Base-by-base conservation (phyloP, 2,888 invertebrate species). In the Drosophila stalkeri region DNA sequence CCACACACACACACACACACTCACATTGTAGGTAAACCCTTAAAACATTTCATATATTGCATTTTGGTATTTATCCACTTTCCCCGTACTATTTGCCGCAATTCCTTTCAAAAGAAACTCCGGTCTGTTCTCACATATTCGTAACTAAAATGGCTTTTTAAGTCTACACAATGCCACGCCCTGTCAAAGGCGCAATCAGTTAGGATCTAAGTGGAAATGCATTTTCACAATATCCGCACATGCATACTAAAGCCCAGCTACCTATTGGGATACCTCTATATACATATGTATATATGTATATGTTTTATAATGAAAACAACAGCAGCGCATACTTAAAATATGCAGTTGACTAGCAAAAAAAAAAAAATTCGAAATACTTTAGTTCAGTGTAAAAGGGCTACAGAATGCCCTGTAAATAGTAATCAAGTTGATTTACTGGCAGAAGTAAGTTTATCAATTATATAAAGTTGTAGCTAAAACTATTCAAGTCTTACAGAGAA, bases 141-240 rank as follows among this genome's bases (percentile, higher is more conserved):
- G 64, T 61, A 56, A 56, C 46, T 52, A 55, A 73, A 88, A 88
- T 82, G 72, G 68, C 72, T 71, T 78, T 83, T 80, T 72, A 75
- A 85, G 80, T 82, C 62, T 61, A 82, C 68, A 73, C 67, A 67
- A 20, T 77, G 80, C 83, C 80, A 81, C 77, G 71, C 78, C 77
- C 72, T 83, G 78, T 85, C 88, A 82, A 85, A 65, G 60, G 60
- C 70, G 61, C 77, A 85, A 87, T 85, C 85, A 84, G 89, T 77
- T 74, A 71, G 75, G 82, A 86, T 85, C 85, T 89, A 85, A 87
- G 82, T 86, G 89, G 82, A 86, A 86, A 86, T 89, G 89, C 86
- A 86, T 89, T 86, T 86, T 84, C 89, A 85, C 85, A 85, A 81
- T 83, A 89, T 86, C 78, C 78, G 83, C 74, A 85, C 80, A 75